Percentiles rank a stretch among this genome's conserved stretches.
Evolutionary conservation across 1,140 invertebrate genomes (phyloP).

Genomic region (Drosophila funebris): DNA sequence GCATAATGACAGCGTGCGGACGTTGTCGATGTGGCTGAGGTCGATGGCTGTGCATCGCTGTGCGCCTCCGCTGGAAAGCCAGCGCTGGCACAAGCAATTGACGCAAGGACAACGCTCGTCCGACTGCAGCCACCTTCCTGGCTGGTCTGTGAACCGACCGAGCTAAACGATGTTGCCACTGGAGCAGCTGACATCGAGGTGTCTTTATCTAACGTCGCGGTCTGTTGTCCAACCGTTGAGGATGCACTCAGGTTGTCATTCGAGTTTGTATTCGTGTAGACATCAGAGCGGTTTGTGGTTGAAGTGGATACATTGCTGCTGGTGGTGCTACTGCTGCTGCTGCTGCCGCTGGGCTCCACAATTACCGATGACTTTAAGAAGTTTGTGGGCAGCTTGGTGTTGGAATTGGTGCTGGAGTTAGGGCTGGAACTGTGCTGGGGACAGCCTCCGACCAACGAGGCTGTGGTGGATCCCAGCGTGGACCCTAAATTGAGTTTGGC

Average conservation of each 20-base stretch:
- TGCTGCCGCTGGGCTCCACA: slow-evolving; percentile 14
- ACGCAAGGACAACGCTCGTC: slow-evolving; percentile 51
- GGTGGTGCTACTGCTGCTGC: slow-evolving; percentile 3
- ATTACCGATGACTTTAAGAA: slow-evolving; percentile 14
- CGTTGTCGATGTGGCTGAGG: slow-evolving; percentile 50
- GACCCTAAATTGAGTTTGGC: slow-evolving; percentile 79
- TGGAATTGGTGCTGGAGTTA: slow-evolving; percentile 1
- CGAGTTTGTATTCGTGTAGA: slow-evolving; percentile 77
- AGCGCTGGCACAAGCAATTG: no score
- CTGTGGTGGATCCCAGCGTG: slow-evolving; percentile 36
- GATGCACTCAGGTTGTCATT: slow-evolving; percentile 58
- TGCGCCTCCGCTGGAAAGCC: no score
- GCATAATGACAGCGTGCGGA: slow-evolving; percentile 72
- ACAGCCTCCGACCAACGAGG: neutral
- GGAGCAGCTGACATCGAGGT: neutral
- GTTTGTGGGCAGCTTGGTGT: slow-evolving; percentile 18
- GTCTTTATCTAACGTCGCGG: slow-evolving; percentile 12
- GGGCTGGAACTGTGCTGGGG: slow-evolving; percentile 27
- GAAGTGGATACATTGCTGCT: slow-evolving; percentile 23
- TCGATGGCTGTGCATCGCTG: slow-evolving; percentile 75
- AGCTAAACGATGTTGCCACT: slow-evolving; percentile 54
- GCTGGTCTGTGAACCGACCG: slow-evolving; percentile 62
- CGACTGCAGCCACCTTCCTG: slow-evolving; percentile 74
- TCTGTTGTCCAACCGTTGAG: slow-evolving; percentile 9
- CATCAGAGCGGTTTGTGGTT: slow-evolving; percentile 49